Evolutionary conservation across 2,888 invertebrate genomes (phyloP), one percentile per base, ranked within the genome.

Genomic region (Drosophila neonasuta): DNA sequence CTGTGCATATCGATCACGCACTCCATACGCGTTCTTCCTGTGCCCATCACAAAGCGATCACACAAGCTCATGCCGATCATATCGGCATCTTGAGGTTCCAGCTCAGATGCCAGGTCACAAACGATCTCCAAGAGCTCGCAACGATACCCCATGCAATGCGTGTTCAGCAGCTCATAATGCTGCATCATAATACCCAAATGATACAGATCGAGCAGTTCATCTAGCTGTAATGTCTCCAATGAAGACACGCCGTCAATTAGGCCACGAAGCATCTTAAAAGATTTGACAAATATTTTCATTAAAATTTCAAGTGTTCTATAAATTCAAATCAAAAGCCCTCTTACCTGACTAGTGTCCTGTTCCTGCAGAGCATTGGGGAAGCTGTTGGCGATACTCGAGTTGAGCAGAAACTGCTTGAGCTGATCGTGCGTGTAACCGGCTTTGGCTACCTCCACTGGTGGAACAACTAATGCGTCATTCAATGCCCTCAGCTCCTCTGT

Each of bases 151-250:
- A 54, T 60, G 7, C 62, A 15, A 10, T 56, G 36, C 0, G 29
- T 15, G 1, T 62, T 34, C 7, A 55, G 9, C n/a, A 5, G 36
- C 5, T 67, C 41, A 24, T 65, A 80, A 5, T 32, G 45, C 36
- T 68, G 61, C 83, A 86, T 71, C 13, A 80, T 52, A 3, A 86
- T 64, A 0, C 69, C 54, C 29, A 80, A 9, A 9, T 65, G 67
- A n/a, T 70, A 74, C 0, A 71, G 51, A 56, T 80, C 80, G 4
- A 77, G 8, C 1, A 80, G 52, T 39, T 74, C 10, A 6, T 46
- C 39, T 7, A 70, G 15, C 5, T 36, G 30, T 1, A 70, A 13
- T 0, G 5, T 2, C 0, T 13, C 20, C 30, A 39, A 6, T 1
- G 30, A 5, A 3, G 20, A 34, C 3, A 77, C 13, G 2, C 10